Evolutionary conservation across 2,113 vertebrate species (phyloP), one percentile per base, ranked within the genome.

Genomic region (Triplophysa rosa): DNA sequence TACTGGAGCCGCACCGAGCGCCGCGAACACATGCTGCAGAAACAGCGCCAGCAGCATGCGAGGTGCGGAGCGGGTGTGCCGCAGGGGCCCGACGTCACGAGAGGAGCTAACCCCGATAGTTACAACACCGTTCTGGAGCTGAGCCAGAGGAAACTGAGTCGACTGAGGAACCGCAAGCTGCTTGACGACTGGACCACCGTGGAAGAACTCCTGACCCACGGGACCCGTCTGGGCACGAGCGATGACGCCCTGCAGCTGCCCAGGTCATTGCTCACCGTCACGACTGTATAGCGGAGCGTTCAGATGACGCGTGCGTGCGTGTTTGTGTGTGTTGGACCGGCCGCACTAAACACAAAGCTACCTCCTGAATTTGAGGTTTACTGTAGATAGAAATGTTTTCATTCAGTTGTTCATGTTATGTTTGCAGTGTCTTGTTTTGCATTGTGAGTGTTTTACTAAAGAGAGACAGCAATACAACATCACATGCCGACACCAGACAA

Each of bases 181-280:
- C 81, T 94, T 79, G 93, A 94, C 66, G 92, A 93, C 85, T 94
- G 93, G 93, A 93, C 91, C 4, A 94, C 93, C 1, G 92, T 94
- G 52, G 89, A 94, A 87, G 92, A 94, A 85, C 91, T 94, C 72
- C 89, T 93, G 80, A 88, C 89, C 78, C 91, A 93, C 1, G 84
- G 93, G 21, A 93, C 84, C 33, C 85, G 89, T 69, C 79, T 89
- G 2, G 80, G 87, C 47, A 85, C 84, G 64, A 82, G 88, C 4
- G 90, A 89, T 8, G 67, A 87, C 58, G 75, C 86, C 58, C 61
- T 88, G 1, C 76, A 69, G 42, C 87, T 90, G 77, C 85, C 90
- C 54, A 89, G 91, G 71, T 93, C 92, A 9, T 86, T 92, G 84
- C 85, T 93, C 52, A 94, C 93, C 0, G 92, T 94, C 88, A 94